Evolutionary conservation across 2,888 invertebrate genomes (phyloP).

Genomic region (Leucophenga montana): DNA sequence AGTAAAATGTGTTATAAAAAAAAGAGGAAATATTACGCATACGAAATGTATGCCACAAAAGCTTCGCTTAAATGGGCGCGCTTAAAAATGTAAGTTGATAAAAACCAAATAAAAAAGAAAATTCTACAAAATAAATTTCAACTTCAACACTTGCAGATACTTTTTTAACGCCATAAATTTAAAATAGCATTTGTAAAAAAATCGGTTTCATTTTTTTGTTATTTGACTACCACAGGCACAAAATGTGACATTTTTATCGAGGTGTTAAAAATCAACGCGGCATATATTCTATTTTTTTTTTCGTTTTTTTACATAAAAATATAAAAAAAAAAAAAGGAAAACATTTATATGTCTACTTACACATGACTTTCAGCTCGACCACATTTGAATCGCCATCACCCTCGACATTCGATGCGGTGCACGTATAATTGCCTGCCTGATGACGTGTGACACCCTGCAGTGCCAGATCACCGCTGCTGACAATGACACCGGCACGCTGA

Average conservation of each 20-base stretch:
- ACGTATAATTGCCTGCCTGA: conserved; percentile 90
- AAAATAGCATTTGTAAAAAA: conserved; percentile 14
- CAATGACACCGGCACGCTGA: conserved; percentile 88
- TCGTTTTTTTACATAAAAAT: background rate
- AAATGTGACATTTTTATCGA: conserved; percentile 9
- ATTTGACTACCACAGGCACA: conserved; percentile 23
- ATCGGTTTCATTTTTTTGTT: conserved; percentile 27
- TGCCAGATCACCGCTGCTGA: conserved; percentile 86
- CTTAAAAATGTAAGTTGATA: too few relatives aligned
- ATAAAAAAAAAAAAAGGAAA: background rate
- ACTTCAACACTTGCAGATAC: background rate
- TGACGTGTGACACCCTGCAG: conserved; percentile 85
- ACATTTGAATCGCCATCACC: conserved; percentile 89
- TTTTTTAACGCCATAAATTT: too few relatives aligned
- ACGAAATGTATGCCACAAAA: background rate
- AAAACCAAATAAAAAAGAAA: too few relatives aligned
- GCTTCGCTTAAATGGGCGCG: background rate
- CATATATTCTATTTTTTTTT: background rate
- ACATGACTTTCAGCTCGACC: conserved; percentile 89
- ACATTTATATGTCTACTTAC: conserved; percentile 78
- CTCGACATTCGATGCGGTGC: conserved; percentile 92
- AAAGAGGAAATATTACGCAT: background rate
- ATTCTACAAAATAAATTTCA: too few relatives aligned
- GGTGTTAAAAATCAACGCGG: conserved; percentile 47
- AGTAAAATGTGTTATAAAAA: background rate